phyloP scores from a whole-genome alignment of 2,888 invertebrate genomes.

The Aromia moschata region DNA sequence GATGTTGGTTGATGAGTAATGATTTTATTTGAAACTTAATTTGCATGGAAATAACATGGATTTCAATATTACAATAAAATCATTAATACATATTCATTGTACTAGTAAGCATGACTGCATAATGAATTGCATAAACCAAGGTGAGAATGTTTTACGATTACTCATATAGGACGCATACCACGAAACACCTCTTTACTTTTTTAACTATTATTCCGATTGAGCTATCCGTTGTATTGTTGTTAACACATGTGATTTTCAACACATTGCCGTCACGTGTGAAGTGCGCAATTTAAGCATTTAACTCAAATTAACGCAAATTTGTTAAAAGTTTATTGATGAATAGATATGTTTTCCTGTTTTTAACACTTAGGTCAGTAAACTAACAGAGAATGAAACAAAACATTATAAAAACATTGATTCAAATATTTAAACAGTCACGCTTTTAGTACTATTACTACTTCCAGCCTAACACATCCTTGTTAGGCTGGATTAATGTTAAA shows the following conservation, averaged over 20 bases:
- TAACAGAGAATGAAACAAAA: no score
- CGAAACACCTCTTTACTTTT: constrained; percentile 7
- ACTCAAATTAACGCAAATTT: constrained; percentile 5
- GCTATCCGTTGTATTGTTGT: constrained; percentile 3
- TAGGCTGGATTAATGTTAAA: no score
- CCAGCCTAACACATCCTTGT: no score
- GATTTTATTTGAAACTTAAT: constrained; percentile 2
- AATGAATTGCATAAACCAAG: constrained; percentile 12
- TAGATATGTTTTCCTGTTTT: constrained; percentile 6
- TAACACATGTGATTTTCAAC: constrained; percentile 3
- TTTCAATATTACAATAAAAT: constrained; percentile 12
- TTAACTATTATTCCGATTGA: constrained; percentile 5
- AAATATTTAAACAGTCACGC: no score
- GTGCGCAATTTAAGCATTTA: constrained; percentile 8
- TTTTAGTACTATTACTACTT: no score
- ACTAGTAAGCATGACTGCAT: not conserved
- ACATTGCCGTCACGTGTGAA: constrained; percentile 6
- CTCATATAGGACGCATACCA: constrained; percentile 25
- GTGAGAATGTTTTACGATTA: constrained; percentile 16
- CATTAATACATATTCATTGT: constrained; percentile 20
- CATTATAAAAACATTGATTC: no score
- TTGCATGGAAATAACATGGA: constrained; percentile 8
- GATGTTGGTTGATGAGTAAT: constrained; percentile 14
- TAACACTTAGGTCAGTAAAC: not conserved
- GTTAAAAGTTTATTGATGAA: constrained; percentile 18